Evolutionary conservation across 2,797 vertebrate genomes (phyloP), one percentile per base, ranked within the genome.

Genomic region (Graptemys geographica): DNA sequence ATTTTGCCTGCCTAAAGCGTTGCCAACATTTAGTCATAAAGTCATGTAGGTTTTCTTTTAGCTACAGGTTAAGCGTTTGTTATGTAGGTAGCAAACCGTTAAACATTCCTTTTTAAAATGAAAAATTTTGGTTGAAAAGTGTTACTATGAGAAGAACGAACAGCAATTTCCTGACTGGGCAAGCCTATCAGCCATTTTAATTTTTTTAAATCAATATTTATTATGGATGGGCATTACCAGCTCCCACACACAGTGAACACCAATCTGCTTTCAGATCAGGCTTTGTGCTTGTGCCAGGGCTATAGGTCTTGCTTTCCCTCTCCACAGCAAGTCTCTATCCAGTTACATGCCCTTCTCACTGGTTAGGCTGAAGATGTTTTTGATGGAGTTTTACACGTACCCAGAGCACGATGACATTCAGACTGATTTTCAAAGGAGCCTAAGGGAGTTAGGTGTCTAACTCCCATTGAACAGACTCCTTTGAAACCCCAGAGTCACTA

Each of bases 11-110:
- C 94, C 90, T 62, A 88, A 76, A 96, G 62, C 88, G 81, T 65
- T 96, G 96, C 92, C 96, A 97, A 92, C 86, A 97, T 96, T 95
- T 96, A 96, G 90, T 65, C 83, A 90, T 90, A 94, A 98, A 96
- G 95, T 78, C 62, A 85, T 84, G 82, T 44, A 92, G 87, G 72
- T 94, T 95, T 89, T 31, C 79, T 74, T 82, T n/a, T 79, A 72
- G 87, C 56, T 52, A 92, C 44, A 79, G 49, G 91, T 87, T 83
- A 90, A 1, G 4, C 72, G 23, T 69, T 90, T 69, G 55, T 28
- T n/a, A 49, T 9, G 81, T 88, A 94, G 74, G 55, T 44, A 92
- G 51, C 11, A 83, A 92, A 62, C 8, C n/a, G 2, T 31, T 79
- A 86, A 76, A 91, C 6, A 31, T 51, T 72, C 1, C 13, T 86